These are phyloP conservation scores for Heliornis fulica DNA, from an alignment of 2,113 vertebrate species.

Conservation along the genomic window DNA sequence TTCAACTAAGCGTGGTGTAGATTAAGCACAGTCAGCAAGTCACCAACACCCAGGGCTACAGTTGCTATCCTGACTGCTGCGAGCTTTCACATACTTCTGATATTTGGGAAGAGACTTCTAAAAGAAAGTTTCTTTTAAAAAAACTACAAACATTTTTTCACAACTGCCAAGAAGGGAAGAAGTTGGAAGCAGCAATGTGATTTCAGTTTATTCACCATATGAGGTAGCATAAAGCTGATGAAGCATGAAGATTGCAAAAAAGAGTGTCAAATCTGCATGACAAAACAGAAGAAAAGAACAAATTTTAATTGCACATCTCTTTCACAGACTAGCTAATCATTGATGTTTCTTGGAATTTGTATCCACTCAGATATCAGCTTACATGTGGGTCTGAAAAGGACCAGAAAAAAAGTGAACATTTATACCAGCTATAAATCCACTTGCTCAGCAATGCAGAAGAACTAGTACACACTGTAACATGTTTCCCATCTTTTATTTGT, in stretches of 20 bases:
- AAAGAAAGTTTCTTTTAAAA: background rate
- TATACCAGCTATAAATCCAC: background rate
- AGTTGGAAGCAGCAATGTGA: background rate
- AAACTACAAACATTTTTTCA: background rate
- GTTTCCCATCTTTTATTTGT: background rate
- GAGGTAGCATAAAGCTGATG: background rate
- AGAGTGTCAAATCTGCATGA: background rate
- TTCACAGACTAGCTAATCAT: background rate
- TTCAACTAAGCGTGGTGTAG: background rate
- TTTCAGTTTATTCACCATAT: background rate
- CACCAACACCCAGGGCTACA: background rate
- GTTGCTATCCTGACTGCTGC: background rate
- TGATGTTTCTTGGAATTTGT: background rate
- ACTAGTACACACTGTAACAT: background rate
- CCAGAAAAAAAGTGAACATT: background rate
- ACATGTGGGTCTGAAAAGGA: background rate
- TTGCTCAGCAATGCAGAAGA: conserved; percentile 6
- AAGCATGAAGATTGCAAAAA: background rate
- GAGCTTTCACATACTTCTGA: background rate
- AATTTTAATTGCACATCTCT: conserved; percentile 9
- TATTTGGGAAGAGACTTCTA: background rate
- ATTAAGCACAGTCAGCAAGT: background rate
- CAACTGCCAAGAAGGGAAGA: background rate
- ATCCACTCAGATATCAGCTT: background rate
- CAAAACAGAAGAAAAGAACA: background rate